Evolutionary conservation across 2,888 invertebrate species (phyloP), one percentile per base, ranked within the genome.

Genomic region (Ochropleura plecta): DNA sequence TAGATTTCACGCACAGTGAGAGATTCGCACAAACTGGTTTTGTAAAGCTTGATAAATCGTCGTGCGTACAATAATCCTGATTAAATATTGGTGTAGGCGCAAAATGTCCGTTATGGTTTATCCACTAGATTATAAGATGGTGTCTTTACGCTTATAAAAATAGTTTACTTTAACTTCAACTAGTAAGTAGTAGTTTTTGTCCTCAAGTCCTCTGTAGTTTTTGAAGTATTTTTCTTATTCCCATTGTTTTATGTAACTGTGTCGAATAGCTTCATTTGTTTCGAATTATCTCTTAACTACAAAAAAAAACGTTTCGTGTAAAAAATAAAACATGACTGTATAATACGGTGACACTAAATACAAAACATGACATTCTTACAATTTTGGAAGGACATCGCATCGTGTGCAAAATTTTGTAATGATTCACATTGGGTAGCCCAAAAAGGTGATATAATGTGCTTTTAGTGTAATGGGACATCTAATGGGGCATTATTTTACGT

Each of bases 381-480:
- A 67, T 46, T 63, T 67, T 64, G 53, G 60, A n/a, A 40, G 44
- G 46, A 42, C 49, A 48, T 57, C 40, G n/a, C n/a, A 59, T 60
- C 30, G 65, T 71, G 40, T 62, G 49, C 60, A 69, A 62, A 74
- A 63, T 55, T 49, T 14, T 42, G 57, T 57, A 57, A 53, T 74
- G 79, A 83, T n/a, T 79, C 74, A 63, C n/a, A n/a, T 16, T n/a
- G 12, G 7, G 5, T 67, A 7, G 20, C 51, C 70, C 14, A 49
- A 63, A 63, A n/a, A 49, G 30, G 57, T 44, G 53, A 48, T 44
- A 60, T 51, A 16, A 46, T 20, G 68, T 55, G 16, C 12, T 68
- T 64, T 4, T 44, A 20, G 49, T 8, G 0, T 53, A 65, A 70
- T 46, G 40, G n/a, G 4, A 16, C 9, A 20, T 40, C 46, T 64